Base-by-base conservation (phyloP, 2,888 invertebrate genomes). In the Phytoseiulus persimilis region DNA sequence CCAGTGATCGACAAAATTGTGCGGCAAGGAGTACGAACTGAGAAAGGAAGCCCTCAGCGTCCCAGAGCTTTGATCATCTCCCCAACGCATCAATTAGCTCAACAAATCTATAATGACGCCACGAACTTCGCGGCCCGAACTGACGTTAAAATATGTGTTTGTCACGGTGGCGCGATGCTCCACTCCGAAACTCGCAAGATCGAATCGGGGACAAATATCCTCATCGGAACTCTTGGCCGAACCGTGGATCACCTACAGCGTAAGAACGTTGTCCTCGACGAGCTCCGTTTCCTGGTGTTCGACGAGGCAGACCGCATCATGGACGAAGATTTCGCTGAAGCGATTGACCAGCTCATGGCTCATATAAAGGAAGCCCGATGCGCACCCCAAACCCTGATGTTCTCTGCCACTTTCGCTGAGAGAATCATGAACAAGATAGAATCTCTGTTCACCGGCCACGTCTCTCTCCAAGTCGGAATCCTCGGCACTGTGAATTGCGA, bases 101-200 rank as follows among this genome's bases (percentile, higher is more conserved):
- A 32, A 23, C 33, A 31, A 87, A n/a, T 87, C 9, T 92, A 92
- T 90, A 87, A 87, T 6, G 87, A 87, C 33, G 87, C 39, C 0
- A 31, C 32, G 33, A 33, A 87, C 33, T 93, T 93, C 91, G 91
- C 93, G 0, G 91, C 92, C 89, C 91, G 91, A 11, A 92, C 93
- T 6, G 92, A 92, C 90, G 90, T 93, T 32, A 91, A 92, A 23
- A 92, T 92, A 5, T 92, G 92, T 5, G 92, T 92, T 0, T 91
- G 92, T 83, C 33, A 83, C 33, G 83, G 83, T 2, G 23, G 31
- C 11, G 28, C 83, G 9, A 3, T 11, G 1, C 18, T 83, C 11
- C 91, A 91, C 0, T 91, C 92, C 90, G 93, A 93, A 91, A 46
- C 92, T 83, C 90, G 91, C n/a, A 83, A 23, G 11, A 83, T 83